Conservation (phyloP, 2,888 invertebrate genomes). For the Miltochrista miniata region DNA sequence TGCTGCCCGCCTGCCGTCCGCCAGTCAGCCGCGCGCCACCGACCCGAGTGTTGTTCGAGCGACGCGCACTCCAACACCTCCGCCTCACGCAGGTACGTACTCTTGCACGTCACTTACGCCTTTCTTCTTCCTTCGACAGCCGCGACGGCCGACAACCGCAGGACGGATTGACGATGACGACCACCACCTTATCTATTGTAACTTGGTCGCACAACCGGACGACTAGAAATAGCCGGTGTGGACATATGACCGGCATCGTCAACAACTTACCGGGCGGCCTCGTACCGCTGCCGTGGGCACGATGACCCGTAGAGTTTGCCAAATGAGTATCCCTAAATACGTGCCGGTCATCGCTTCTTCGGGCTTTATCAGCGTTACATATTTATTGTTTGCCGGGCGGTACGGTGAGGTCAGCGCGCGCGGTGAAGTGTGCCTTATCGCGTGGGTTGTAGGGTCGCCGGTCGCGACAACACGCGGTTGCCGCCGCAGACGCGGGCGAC, state of each 20-base stretch:
- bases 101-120: slow-evolving; percentile 54
- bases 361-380: slow-evolving; percentile 81
- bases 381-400: slow-evolving; percentile 79
- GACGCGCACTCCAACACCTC: slow-evolving; percentile 54
- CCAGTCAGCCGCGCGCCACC: slow-evolving; percentile 80
- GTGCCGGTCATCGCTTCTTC: slow-evolving; percentile 78
- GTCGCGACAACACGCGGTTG: slow-evolving; percentile 14
- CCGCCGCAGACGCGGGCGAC: slow-evolving; percentile 53
- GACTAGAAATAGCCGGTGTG: slow-evolving; percentile 58
- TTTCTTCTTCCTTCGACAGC: slow-evolving; percentile 29
- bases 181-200: too few relatives aligned
- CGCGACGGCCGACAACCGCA: slow-evolving; percentile 28
- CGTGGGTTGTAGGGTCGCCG: slow-evolving; percentile 72
- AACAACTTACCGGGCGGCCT: slow-evolving; percentile 46
- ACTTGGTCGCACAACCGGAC: slow-evolving; percentile 19
- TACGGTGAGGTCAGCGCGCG: slow-evolving; percentile 77
- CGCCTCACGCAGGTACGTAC: slow-evolving; percentile 73
- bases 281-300: slow-evolving; percentile 48
- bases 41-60: slow-evolving; percentile 71
- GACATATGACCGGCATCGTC: slow-evolving; percentile 45
- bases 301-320: slow-evolving; percentile 64
- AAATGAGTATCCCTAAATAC: slow-evolving; percentile 74
- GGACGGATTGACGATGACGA: slow-evolving; percentile 11
- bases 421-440: slow-evolving; percentile 75
- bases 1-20: slow-evolving; percentile 55